phyloP scores from a whole-genome alignment of 2,888 invertebrate genomes.

The Molanna angustata region DNA sequence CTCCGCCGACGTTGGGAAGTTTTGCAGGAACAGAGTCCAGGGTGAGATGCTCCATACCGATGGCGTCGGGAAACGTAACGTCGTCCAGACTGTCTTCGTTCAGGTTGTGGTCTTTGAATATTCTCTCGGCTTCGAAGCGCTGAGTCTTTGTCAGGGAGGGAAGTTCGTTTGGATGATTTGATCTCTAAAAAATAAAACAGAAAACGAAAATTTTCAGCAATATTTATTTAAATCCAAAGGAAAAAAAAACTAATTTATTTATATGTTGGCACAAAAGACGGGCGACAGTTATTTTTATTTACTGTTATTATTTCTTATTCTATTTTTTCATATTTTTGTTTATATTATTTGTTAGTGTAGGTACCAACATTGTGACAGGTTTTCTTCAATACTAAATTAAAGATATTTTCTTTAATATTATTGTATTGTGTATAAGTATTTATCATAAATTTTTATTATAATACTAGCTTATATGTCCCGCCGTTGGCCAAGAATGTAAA shows the following conservation, averaged over 20 bases:
- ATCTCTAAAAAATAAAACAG: constrained; percentile 14
- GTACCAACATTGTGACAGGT: no score
- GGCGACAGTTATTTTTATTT: no score
- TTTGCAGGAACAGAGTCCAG: constrained; percentile 40
- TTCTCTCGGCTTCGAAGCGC: constrained; percentile 41
- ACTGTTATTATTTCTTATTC: no score
- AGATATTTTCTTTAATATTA: no score
- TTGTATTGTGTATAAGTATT: no score
- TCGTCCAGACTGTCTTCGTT: constrained; percentile 44
- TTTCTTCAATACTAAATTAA: no score
- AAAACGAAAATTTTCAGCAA: background rate
- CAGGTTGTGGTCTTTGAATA: constrained; percentile 45
- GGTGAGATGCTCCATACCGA: constrained; percentile 37
- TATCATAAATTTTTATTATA: no score
- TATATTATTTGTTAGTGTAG: no score
- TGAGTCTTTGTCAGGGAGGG: constrained; percentile 14
- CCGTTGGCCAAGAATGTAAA: no score
- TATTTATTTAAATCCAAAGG: background rate
- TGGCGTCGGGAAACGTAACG: constrained; percentile 44
- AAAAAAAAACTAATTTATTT: background rate
- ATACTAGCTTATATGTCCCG: no score
- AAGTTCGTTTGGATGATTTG: constrained; percentile 11
- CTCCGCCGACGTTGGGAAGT: constrained; percentile 45
- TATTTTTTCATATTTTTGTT: no score
- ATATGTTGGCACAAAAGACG: no score